These are phyloP conservation scores for Poecilia wingei DNA, from an alignment of 2,797 vertebrate species.

Conservation along the genomic window DNA sequence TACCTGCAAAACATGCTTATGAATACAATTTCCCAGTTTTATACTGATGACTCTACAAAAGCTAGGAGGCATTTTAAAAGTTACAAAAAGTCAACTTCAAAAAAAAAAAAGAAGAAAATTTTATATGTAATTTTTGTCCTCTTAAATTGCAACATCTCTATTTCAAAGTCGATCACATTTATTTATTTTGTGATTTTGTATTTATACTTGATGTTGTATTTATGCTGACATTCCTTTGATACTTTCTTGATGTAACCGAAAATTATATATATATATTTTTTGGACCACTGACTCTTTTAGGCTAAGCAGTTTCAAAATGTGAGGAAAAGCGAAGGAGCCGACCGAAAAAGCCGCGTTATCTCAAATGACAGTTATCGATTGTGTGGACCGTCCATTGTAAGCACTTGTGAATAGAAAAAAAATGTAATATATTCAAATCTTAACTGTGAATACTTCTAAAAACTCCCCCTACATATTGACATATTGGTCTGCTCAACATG, in stretches of 20 bases:
- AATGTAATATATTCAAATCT: conserved; percentile 76
- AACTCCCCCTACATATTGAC: not conserved
- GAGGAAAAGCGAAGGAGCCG: conserved; percentile 60
- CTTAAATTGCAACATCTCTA: conserved; percentile 45
- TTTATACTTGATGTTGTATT: conserved; percentile 79
- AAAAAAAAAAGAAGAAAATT: conserved; percentile 1
- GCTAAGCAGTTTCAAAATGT: conserved; percentile 62
- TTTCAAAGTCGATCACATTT: conserved; percentile 50
- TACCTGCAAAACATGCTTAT: conserved; percentile 23
- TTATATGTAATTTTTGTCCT: conserved; percentile 34
- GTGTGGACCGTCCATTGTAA: conserved; percentile 54
- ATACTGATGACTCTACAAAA: conserved; percentile 16
- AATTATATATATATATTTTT: conserved; percentile 34
- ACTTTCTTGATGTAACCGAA: conserved; percentile 39
- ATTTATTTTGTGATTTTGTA: conserved; percentile 78
- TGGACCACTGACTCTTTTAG: conserved; percentile 45
- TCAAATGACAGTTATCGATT: conserved; percentile 30
- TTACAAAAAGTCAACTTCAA: not conserved
- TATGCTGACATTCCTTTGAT: conserved; percentile 82
- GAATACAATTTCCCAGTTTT: conserved; percentile 6
- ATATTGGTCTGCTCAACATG: not conserved
- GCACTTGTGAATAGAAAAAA: conserved; percentile 78
- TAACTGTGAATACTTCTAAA: conserved; percentile 78
- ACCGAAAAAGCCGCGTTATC: conserved; percentile 62
- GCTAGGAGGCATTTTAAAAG: conserved; percentile 4